phyloP scores from a whole-genome alignment of 2,888 invertebrate genomes.

The Ormia ochracea region DNA sequence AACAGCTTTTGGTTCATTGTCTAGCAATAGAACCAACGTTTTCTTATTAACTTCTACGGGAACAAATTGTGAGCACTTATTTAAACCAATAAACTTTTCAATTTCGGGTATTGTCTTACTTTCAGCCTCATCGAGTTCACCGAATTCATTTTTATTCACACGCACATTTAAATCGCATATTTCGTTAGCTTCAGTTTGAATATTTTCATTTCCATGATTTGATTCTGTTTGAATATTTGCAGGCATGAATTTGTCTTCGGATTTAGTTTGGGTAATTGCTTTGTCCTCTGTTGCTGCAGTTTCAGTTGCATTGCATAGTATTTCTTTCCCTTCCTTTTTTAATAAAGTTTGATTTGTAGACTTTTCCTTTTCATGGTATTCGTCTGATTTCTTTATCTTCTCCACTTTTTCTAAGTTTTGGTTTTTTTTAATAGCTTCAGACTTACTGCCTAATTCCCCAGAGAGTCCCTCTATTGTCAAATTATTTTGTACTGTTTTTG shows the following conservation, averaged over 20 bases:
- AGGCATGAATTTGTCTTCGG: neutral
- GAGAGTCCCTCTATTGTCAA: neutral
- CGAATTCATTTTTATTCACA: neutral
- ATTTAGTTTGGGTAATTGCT: neutral
- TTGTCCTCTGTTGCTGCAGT: neutral
- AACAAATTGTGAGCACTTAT: constrained; percentile 57
- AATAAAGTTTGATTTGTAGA: neutral
- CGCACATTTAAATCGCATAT: neutral
- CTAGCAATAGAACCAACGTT: constrained; percentile 71
- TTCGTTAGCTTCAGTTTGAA: neutral
- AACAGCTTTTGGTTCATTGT: constrained; percentile 71
- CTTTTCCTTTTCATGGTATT: neutral
- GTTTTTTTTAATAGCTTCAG: neutral
- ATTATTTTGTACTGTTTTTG: neutral
- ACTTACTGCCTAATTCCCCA: neutral
- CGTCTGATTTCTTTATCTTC: neutral
- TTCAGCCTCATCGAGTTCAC: neutral
- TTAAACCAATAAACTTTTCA: neutral
- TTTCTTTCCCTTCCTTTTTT: neutral
- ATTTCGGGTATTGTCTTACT: constrained; percentile 9
- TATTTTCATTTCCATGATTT: neutral
- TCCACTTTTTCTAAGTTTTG: neutral
- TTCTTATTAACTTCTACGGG: constrained; percentile 68
- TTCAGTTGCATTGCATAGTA: neutral
- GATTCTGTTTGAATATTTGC: neutral